A percentile compares a stretch with the other conserved stretches of the same genome.
Evolutionary conservation across 2,797 vertebrate genomes (phyloP).

Genomic region (Xiphorhynchus erythropygius): DNA sequence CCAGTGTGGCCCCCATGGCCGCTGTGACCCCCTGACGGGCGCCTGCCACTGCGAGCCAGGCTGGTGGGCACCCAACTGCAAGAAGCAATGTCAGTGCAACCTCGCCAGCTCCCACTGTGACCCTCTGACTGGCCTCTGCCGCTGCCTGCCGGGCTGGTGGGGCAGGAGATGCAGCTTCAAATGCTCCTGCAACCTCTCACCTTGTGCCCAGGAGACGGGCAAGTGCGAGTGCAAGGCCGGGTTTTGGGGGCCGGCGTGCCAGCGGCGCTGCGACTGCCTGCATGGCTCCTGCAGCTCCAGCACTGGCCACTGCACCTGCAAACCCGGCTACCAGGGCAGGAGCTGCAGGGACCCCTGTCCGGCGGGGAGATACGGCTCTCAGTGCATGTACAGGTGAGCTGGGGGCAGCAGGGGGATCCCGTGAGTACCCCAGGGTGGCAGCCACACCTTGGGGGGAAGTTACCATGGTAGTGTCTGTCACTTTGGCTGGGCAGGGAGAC

Average conservation of each 20-base stretch:
- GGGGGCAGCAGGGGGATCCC: accelerated
- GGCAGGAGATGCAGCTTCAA: slow-evolving; percentile 80
- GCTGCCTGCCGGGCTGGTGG: slow-evolving; percentile 85
- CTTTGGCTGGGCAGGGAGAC: not conserved
- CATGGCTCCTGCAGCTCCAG: slow-evolving; percentile 78
- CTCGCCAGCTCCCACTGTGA: slow-evolving; percentile 75
- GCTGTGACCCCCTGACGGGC: slow-evolving; percentile 82
- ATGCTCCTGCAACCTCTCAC: slow-evolving; percentile 84
- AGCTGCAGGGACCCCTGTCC: slow-evolving; percentile 82
- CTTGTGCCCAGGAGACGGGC: slow-evolving; percentile 83
- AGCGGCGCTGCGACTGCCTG: slow-evolving; percentile 80
- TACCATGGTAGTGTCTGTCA: accelerated
- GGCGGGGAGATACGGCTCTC: slow-evolving; percentile 78
- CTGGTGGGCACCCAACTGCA: slow-evolving; percentile 86
- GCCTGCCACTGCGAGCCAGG: slow-evolving; percentile 87
- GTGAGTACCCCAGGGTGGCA: accelerated
- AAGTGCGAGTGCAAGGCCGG: slow-evolving; percentile 81
- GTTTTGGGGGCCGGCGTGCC: slow-evolving; percentile 85
- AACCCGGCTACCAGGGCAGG: slow-evolving; percentile 81
- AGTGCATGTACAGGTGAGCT: slow-evolving; percentile 82
- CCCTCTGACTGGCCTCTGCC: slow-evolving; percentile 81
- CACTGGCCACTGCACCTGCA: slow-evolving; percentile 84
- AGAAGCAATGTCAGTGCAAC: slow-evolving; percentile 82
- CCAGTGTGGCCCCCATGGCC: slow-evolving; percentile 81
- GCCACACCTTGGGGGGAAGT: too few species aligned